Conservation (phyloP, 2,888 invertebrate species). For the Rhaphigaster nebulosa region DNA sequence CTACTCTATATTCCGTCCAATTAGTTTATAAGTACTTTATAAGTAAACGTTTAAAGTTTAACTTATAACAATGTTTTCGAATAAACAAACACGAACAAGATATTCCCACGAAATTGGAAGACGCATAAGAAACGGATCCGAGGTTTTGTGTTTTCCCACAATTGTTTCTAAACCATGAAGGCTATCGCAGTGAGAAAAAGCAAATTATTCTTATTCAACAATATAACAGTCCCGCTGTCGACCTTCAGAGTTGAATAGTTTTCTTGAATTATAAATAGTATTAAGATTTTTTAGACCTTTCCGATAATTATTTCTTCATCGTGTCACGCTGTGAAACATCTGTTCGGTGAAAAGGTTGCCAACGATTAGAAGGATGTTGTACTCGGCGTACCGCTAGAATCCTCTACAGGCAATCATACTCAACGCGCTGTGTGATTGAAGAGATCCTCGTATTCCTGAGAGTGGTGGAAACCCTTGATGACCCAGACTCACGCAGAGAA, state of each 20-base stretch:
- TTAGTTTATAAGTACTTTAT: not conserved
- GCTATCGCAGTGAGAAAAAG: constrained; percentile 8
- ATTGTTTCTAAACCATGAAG: constrained; percentile 28
- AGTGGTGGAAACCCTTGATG: not conserved
- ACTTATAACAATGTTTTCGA: no score
- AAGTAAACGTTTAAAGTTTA: not conserved
- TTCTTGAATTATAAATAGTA: not conserved
- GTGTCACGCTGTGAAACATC: no score
- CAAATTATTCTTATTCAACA: not conserved
- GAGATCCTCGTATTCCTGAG: not conserved
- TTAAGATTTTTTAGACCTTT: not conserved
- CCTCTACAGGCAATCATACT: not conserved
- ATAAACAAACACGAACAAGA: not conserved
- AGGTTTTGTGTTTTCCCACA: constrained; percentile 30
- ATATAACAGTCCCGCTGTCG: not conserved
- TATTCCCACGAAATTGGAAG: not conserved
- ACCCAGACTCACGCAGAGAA: not conserved
- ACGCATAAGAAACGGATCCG: not conserved
- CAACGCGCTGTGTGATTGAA: not conserved
- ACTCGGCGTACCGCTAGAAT: not conserved
- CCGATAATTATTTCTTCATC: not conserved
- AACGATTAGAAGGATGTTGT: not conserved
- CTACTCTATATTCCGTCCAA: no score
- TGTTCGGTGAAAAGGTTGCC: not conserved
- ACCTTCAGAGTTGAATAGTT: not conserved